Base-by-base conservation (phyloP, 1,140 invertebrate species). In the Papilio aristodemus region DNA sequence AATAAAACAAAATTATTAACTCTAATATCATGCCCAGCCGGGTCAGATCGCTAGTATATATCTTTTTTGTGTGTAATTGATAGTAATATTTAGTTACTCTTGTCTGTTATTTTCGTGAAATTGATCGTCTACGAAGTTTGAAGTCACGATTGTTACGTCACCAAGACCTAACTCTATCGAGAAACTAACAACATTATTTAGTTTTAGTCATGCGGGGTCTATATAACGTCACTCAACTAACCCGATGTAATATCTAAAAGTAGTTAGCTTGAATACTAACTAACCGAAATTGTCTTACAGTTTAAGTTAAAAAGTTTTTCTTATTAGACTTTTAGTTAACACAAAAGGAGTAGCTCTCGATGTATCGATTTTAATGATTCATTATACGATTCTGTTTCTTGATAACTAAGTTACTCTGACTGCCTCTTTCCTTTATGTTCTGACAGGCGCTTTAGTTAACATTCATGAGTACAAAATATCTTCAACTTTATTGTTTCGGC, bases 211-310 rank as follows among this genome's bases (percentile, higher is more conserved):
- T 54, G 19, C 19, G 10, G 10, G 19, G 46, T 54, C 19, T 54
- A 10, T 54, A 54, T 54, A 25, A 54, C 46, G 46, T 54, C 17
- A 54, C 46, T 25, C 9, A 17, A 39, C 38, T 43, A n/a, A 54
- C 7, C 46, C 46, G 19, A 25, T 54, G 19, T 54, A 22, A 54
- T 46, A 46, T 39, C 38, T 32, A 32, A 5, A 17, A 8, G 1
- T 22, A 22, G 19, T 13, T 22, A 13, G 22, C 19, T 11, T 54
- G 46, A 11, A 5, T 54, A 22, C 2, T 19, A 13, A 54, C 8
- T 54, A 25, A 9, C 9, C 11, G 10, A 22, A 54, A 8, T 54
- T 14, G 14, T 17, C 41, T 14, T 22, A 50, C 1, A 5, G 9
- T 54, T 1, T 10, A 54, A 5, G 27, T 6, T 32, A 32, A 32